These are phyloP conservation scores for Ricordea florida DNA, from an alignment of 92 coral and sea anemone species.

Conservation along the genomic window DNA sequence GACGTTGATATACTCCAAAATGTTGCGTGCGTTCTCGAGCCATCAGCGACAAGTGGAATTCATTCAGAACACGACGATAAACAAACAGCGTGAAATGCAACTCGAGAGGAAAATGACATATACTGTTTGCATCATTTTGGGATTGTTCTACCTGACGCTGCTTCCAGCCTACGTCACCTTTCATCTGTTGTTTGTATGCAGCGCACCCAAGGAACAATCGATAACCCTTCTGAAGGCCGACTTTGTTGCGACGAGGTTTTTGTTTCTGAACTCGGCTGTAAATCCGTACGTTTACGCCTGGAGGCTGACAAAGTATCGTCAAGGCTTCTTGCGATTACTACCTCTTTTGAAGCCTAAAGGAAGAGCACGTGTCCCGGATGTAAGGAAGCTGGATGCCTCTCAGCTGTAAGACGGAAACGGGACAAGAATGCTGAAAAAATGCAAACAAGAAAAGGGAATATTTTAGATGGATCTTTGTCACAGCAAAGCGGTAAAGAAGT, in stretches of 20 bases:
- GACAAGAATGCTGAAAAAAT: constrained; percentile 64
- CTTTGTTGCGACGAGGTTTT: not conserved
- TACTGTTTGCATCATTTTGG: constrained; percentile 12
- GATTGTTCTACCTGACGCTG: constrained; percentile 6
- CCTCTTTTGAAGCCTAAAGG: not conserved
- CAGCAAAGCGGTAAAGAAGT: no score
- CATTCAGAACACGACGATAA: not conserved
- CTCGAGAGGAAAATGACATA: not conserved
- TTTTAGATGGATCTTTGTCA: no score
- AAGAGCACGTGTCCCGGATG: no score
- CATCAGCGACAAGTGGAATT: not conserved
- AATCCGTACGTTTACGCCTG: constrained; percentile 4
- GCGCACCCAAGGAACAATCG: not conserved
- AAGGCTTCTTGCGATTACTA: not conserved
- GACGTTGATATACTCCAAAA: constrained; percentile 20
- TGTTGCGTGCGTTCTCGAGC: not conserved
- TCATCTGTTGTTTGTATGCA: not conserved
- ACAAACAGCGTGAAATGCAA: not conserved
- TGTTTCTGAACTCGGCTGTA: constrained; percentile 20
- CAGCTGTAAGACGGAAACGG: no score
- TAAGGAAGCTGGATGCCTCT: no score
- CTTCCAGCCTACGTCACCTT: constrained; percentile 7
- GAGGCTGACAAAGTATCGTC: constrained; percentile 16
- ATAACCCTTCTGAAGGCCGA: not conserved
- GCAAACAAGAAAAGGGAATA: constrained; percentile 59